phyloP scores from a whole-genome alignment of 2,797 vertebrate genomes.

The Cottoperca gobio region DNA sequence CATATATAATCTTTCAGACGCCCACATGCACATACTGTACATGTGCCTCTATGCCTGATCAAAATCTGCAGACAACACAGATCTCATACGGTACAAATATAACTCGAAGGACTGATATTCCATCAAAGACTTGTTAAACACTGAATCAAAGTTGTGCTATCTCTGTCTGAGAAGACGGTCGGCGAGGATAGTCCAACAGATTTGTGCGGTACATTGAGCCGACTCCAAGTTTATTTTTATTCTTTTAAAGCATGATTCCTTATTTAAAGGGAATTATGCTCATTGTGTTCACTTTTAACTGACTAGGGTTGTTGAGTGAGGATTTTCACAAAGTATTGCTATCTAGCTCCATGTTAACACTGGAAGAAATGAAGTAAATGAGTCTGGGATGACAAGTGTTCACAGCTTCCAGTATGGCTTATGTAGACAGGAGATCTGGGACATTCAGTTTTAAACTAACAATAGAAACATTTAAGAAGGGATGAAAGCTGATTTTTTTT shows the following conservation, averaged over 20 bases:
- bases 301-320: conserved; percentile 29
- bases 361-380: conserved; percentile 63
- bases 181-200: conserved; percentile 50
- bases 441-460: conserved; percentile 50
- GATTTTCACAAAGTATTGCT: conserved; percentile 55
- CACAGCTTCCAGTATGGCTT: conserved; percentile 38
- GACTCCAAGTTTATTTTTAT: conserved; percentile 55
- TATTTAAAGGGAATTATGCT: conserved; percentile 43
- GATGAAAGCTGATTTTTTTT: conserved; percentile 18
- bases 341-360: conserved; percentile 54
- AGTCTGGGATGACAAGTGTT: conserved; percentile 41
- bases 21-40: conserved; percentile 30
- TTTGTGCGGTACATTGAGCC: conserved; percentile 46
- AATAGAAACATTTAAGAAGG: conserved; percentile 42
- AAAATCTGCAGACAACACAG: conserved; percentile 35
- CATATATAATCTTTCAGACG: conserved; percentile 26
- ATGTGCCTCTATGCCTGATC: conserved; percentile 61
- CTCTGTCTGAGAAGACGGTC: conserved; percentile 35
- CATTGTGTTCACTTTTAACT: conserved; percentile 22
- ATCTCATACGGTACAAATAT: conserved; percentile 49
- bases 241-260: conserved; percentile 42
- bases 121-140: conserved; percentile 64
- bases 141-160: conserved; percentile 45
- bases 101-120: conserved; percentile 58
- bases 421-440: conserved; percentile 36